These are phyloP conservation scores for Otis tarda DNA, from an alignment of 2,113 vertebrate genomes.

Conservation along the genomic window DNA sequence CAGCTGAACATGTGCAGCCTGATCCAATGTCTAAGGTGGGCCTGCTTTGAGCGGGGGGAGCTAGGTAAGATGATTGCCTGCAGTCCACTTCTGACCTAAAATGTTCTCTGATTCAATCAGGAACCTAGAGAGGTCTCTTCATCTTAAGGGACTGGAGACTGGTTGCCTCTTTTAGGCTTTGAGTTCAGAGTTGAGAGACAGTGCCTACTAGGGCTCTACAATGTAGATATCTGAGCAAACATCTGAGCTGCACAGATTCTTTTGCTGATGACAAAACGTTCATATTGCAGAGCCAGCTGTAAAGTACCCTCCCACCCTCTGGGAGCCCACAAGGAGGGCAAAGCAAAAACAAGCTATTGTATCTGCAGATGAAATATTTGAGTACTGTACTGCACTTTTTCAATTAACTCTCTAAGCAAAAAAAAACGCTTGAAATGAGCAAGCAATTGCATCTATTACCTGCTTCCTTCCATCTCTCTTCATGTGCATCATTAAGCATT, in stretches of 20 bases:
- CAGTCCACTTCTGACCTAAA: not conserved
- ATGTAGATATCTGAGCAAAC: not conserved
- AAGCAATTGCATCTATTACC: not conserved
- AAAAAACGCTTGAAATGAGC: not conserved
- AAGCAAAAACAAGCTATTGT: conserved; percentile 40
- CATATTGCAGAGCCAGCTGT: not conserved
- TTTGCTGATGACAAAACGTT: not conserved
- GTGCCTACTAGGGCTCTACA: not conserved
- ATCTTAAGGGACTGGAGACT: not conserved
- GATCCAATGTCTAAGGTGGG: not conserved
- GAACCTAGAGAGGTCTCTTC: not conserved
- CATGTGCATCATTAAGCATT: not conserved
- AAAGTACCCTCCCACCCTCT: conserved; percentile 3
- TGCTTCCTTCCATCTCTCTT: not conserved
- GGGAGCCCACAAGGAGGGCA: not conserved
- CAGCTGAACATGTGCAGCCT: not conserved
- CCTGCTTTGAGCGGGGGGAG: not conserved
- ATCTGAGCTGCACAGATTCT: not conserved
- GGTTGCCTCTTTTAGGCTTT: not conserved
- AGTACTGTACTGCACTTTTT: not conserved
- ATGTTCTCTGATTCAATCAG: not conserved
- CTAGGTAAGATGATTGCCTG: not conserved
- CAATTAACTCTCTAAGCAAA: not conserved
- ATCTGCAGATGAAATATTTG: not conserved
- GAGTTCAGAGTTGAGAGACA: not conserved